Percentiles rank a stretch among this genome's conserved stretches.
phyloP scores from a whole-genome alignment of 2,797 vertebrate species.

The Urophycis tenuis region DNA sequence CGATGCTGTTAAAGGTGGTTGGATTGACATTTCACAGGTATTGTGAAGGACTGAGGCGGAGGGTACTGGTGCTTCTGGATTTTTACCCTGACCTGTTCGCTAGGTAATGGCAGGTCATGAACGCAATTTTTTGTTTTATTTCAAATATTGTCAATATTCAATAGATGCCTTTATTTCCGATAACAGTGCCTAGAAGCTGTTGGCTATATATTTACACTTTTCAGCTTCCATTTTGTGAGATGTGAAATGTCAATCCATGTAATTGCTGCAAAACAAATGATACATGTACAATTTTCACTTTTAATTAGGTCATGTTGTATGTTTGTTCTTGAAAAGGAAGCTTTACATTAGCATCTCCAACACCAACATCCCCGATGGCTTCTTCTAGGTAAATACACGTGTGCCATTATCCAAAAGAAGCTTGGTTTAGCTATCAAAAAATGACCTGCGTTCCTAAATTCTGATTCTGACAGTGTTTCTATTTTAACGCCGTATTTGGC shows the following conservation, averaged over 20 bases:
- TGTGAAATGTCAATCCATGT: neutral
- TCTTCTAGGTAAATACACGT: neutral
- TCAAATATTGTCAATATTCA: conserved; percentile 3
- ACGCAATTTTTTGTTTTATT: neutral
- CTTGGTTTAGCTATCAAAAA: neutral
- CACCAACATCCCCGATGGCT: neutral
- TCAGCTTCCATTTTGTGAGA: neutral
- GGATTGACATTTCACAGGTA: neutral
- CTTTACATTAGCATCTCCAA: neutral
- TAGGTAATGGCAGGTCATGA: neutral
- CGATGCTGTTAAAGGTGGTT: neutral
- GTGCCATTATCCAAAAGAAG: neutral
- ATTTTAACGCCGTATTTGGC: conserved; percentile 18
- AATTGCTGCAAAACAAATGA: conserved; percentile 9
- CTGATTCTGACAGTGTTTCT: neutral
- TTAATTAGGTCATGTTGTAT: neutral
- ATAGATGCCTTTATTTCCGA: conserved; percentile 11
- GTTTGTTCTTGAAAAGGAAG: neutral
- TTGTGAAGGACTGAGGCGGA: neutral
- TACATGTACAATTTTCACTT: conserved; percentile 37
- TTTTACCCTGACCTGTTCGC: neutral
- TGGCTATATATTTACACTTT: conserved; percentile 1
- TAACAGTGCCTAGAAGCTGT: neutral
- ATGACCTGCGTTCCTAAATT: neutral
- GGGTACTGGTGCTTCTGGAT: no score